Conservation (phyloP, 2,113 vertebrate species). For the Amia ocellicauda region DNA sequence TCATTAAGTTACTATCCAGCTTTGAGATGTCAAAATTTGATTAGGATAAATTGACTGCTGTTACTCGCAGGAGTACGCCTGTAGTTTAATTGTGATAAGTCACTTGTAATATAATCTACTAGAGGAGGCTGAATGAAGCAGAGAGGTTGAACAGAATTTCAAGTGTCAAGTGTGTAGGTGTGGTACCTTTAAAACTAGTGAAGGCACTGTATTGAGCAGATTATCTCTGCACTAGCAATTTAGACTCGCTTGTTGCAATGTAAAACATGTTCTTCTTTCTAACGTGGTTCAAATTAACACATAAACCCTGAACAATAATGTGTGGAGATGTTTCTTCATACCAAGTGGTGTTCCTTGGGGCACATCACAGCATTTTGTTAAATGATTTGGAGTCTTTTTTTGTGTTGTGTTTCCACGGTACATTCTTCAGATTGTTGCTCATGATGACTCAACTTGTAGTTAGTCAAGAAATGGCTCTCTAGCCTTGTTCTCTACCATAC, state of each 20-base stretch:
- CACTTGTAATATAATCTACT: background rate
- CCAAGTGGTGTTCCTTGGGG: conserved; percentile 23
- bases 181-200: no score
- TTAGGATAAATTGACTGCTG: no score
- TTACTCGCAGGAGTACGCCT: no score
- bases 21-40: no score
- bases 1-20: no score
- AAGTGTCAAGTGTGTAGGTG: background rate
- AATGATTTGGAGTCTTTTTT: conserved; percentile 45
- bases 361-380: conserved; percentile 36
- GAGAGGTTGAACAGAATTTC: background rate
- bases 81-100: no score
- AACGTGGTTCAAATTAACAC: background rate
- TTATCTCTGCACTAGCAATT: background rate
- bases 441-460: no score
- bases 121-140: background rate
- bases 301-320: background rate
- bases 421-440: background rate
- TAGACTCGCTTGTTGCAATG: background rate
- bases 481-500: no score
- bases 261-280: no score
- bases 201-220: background rate
- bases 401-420: conserved; percentile 39
- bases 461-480: no score
- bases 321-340: no score